phyloP scores from a whole-genome alignment of 2,113 vertebrate species.

The Ciconia maguari region DNA sequence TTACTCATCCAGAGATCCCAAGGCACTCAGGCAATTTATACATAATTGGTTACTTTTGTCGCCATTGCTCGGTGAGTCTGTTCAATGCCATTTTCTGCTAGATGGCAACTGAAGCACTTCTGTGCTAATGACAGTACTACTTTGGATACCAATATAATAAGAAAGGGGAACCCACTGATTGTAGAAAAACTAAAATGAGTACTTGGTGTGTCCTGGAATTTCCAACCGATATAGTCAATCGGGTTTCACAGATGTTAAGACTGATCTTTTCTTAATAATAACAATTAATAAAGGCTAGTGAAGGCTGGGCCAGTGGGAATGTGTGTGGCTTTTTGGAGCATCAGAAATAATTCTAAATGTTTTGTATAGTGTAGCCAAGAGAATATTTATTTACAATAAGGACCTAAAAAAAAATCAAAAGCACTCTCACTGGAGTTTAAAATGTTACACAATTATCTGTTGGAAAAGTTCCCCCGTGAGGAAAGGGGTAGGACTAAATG shows the following conservation, averaged over 20 bases:
- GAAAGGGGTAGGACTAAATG: not conserved
- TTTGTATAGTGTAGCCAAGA: not conserved
- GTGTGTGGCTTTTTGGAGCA: not conserved
- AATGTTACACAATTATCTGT: not conserved
- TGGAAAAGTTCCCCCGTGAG: not conserved
- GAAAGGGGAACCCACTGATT: not conserved
- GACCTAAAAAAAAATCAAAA: not conserved
- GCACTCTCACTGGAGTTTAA: not conserved
- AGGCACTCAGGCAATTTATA: not conserved
- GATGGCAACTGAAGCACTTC: not conserved
- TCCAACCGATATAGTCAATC: accelerated
- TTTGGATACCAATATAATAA: not conserved
- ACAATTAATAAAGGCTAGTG: not conserved
- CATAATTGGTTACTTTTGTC: not conserved
- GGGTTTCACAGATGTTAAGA: not conserved
- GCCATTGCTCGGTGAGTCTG: not conserved
- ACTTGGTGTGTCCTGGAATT: not conserved
- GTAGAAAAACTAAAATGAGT: not conserved
- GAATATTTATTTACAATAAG: not conserved
- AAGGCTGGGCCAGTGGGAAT: not conserved
- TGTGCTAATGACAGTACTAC: not conserved
- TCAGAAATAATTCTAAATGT: not conserved
- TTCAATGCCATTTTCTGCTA: not conserved
- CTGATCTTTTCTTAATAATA: not conserved
- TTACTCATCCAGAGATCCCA: not conserved